A percentile compares a stretch with the other conserved stretches of the same genome.
These are phyloP conservation scores for Drosophila rhopaloa DNA, from an alignment of 1,140 invertebrate genomes.

Conservation along the genomic window DNA sequence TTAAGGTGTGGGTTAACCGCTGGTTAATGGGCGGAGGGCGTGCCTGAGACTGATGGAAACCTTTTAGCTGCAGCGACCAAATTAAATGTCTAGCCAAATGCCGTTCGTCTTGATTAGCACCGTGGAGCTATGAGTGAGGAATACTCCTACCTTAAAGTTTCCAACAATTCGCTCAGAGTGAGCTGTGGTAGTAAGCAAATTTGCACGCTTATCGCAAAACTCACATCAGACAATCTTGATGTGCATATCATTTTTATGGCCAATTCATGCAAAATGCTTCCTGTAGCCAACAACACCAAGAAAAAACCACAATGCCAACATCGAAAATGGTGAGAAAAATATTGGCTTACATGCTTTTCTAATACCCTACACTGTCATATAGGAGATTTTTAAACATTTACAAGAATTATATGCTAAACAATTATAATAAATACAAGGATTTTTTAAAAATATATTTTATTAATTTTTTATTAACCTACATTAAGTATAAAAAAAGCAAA, in stretches of 20 bases:
- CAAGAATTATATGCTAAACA: too few species aligned
- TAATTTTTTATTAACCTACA: too few species aligned
- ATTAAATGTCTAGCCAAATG: conserved; percentile 74
- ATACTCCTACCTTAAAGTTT: conserved; percentile 21
- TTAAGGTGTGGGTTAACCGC: conserved; percentile 11
- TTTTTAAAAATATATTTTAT: too few species aligned
- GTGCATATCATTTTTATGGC: conserved; percentile 81
- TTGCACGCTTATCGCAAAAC: conserved; percentile 61
- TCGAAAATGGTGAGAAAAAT: conserved; percentile 4
- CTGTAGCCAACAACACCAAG: conserved; percentile 41
- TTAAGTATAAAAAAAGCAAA: too few species aligned
- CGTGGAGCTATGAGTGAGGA: neutral
- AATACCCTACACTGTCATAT: neutral
- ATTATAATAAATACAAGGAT: too few species aligned
- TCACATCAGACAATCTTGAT: conserved; percentile 71
- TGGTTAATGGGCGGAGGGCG: conserved; percentile 19
- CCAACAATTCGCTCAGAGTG: neutral
- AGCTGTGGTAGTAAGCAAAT: conserved; percentile 52
- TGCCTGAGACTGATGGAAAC: conserved; percentile 70
- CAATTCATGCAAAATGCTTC: conserved; percentile 83
- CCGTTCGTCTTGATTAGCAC: conserved; percentile 63
- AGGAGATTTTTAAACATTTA: too few species aligned
- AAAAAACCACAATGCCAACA: conserved; percentile 6
- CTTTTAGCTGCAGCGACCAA: conserved; percentile 70
- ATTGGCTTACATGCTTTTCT: neutral